A percentile compares a stretch with the other conserved stretches of the same genome.
Conservation (phyloP, 2,888 invertebrate species). For the Myopa testacea region DNA sequence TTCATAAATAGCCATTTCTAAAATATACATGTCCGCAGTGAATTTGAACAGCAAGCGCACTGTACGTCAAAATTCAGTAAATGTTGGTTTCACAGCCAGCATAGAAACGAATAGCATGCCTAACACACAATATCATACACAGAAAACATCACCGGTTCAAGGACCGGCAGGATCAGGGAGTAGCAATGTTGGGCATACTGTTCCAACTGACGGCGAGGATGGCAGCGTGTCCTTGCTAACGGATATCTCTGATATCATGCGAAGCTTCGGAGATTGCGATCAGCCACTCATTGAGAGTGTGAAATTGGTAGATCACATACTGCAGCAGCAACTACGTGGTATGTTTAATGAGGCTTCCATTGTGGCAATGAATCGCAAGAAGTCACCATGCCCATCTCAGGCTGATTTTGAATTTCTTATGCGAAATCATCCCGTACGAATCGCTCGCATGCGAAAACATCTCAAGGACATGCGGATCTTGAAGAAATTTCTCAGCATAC, state of each 20-base stretch:
- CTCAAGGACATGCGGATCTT: conserved; percentile 72
- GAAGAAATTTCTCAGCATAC: conserved; percentile 62
- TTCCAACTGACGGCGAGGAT: conserved; percentile 39
- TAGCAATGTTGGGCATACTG: background rate
- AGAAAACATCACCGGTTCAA: conserved; percentile 44
- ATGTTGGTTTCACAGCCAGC: conserved; percentile 46
- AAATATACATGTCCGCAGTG: conserved; percentile 47
- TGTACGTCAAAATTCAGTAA: conserved; percentile 56
- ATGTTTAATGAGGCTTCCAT: conserved; percentile 82
- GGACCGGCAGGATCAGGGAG: conserved; percentile 37
- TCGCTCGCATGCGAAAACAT: conserved; percentile 81
- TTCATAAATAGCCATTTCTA: too few species aligned
- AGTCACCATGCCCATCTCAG: conserved; percentile 71
- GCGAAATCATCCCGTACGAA: conserved; percentile 82
- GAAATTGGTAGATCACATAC: conserved; percentile 84
- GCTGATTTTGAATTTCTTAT: conserved; percentile 86
- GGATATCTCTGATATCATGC: conserved; percentile 89
- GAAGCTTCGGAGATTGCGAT: conserved; percentile 91
- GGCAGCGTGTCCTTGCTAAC: conserved; percentile 58
- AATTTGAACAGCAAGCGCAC: conserved; percentile 58
- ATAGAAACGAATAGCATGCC: conserved; percentile 47
- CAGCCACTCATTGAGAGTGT: conserved; percentile 86
- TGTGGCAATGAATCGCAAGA: conserved; percentile 74
- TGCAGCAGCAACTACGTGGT: conserved; percentile 82
- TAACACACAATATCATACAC: conserved; percentile 48